Base-by-base conservation (phyloP, 2,888 invertebrate species). In the Altica lythri region DNA sequence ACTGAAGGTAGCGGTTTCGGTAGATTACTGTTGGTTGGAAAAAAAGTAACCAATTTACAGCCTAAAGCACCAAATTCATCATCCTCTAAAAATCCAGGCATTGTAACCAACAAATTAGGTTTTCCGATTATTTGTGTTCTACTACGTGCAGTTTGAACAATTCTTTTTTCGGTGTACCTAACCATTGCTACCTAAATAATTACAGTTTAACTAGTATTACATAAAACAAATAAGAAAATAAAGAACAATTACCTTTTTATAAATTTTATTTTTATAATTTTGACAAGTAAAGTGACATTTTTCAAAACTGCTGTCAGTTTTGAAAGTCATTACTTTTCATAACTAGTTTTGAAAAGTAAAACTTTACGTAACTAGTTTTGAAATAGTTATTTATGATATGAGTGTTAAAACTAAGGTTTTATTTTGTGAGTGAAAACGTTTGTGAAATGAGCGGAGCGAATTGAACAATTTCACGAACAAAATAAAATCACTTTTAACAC, bases 21-120 rank as follows among this genome's bases (percentile, higher is more conserved):
- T 53, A 61, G 59, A 9, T 64, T 54, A n/a, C 59, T 55, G 64
- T 81, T 81, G 1, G 65, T 59, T 0, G 70, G 63, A 50, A 77
- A 79, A 1, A 70, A 70, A 1, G 80, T 79, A 1, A 81, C 79
- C 48, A 81, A 51, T 68, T 81, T 81, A 62, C 80, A 80, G n/a
- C 77, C 79, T 37, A 81, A 51, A 13, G 62, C 65, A 0, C 65
- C 67, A 30, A 60, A 67, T 17, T 57, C 57, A 14, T 68, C 49
- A 22, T 65, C 67, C 17, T 76, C 75, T 32, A 80, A 72, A 60
- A 67, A 79, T 10, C 78, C 79, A 1, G 80, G 78, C 80, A 80
- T 80, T n/a, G 77, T 71, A 0, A 79, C 48, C 19, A 79, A 34
- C 12, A 72, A 60, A 29, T 69, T 68, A 1, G 60, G 37, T 1